Evolutionary conservation across 1,140 invertebrate species (phyloP), one percentile per base, ranked within the genome.

Genomic region (Chrysoperla carnea): DNA sequence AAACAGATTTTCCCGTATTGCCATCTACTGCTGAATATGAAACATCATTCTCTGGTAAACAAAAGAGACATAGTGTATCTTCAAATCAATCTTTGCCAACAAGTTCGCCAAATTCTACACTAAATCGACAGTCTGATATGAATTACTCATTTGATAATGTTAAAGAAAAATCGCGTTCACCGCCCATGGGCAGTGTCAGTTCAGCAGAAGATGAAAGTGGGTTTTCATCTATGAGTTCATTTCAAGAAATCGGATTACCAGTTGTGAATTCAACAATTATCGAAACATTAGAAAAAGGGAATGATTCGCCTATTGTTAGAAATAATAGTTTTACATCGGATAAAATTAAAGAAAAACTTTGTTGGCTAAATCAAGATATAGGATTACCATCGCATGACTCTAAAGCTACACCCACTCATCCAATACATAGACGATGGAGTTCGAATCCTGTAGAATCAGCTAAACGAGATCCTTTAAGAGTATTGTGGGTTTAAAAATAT

Each of bases 171-270:
- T 60, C 54, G 40, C 66, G 53, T 40, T 63, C 60, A 14, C 63
- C 60, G 29, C 62, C 58, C 46, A 63, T 62, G 36, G 68, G 56
- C 43, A 71, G 70, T 48, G 59, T 67, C 7, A 67, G 67, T 51
- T 73, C 68, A 44, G 67, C 59, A 33, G 81, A 85, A 52, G 80
- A 83, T 48, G 81, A 85, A 52, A 84, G 81, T 52, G 82, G 82
- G 9, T 85, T 85, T 56, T 84, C 80, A 9, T 84, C 80, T 3
- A 78, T 84, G 63, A 82, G 74, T 55, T 84, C 80, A 4, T 84
- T 84, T 50, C 81, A 84, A 56, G 80, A 83, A 50, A 70, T 81
- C 14, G 78, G 79, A 2, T 58, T 81, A 44, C 78, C 78, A 0
- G 54, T 67, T 6, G 44, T 58, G 5, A 56, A 59, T 44, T 61